Conservation (phyloP, 2,797 vertebrate species). For the Pteropus rufus region DNA sequence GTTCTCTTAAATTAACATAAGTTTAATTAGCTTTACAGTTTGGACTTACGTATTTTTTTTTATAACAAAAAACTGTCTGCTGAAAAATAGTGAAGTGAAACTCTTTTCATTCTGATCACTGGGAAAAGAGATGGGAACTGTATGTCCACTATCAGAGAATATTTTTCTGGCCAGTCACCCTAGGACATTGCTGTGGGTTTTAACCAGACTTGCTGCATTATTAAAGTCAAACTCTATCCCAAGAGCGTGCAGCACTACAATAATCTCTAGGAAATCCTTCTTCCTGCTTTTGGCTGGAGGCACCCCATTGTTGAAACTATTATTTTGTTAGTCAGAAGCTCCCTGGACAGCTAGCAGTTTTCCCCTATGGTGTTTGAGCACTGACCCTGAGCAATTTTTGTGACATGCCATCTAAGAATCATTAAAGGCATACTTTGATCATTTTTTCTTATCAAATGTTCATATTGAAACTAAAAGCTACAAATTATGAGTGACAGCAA, state of each 20-base stretch:
- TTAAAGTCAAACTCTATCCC: slow-evolving; percentile 1
- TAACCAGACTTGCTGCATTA: not conserved
- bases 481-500: not conserved
- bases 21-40: not conserved
- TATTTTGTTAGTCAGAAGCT: not conserved
- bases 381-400: not conserved
- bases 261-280: not conserved
- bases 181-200: not conserved
- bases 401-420: not conserved
- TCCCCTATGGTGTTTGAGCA: not conserved
- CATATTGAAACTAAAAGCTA: not conserved
- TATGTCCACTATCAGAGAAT: not conserved
- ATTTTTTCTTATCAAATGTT: not conserved
- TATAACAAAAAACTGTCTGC: not conserved
- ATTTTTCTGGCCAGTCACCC: not conserved
- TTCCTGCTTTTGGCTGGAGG: not conserved
- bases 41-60: not conserved
- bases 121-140: not conserved
- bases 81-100: not conserved
- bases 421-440: not conserved
- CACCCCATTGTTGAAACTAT: not conserved
- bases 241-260: not conserved
- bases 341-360: not conserved
- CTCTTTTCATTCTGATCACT: not conserved
- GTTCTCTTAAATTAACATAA: not conserved